Evolutionary conservation across 2,113 vertebrate genomes (phyloP), one percentile per base, ranked within the genome.

Genomic region (Prunella himalayana): DNA sequence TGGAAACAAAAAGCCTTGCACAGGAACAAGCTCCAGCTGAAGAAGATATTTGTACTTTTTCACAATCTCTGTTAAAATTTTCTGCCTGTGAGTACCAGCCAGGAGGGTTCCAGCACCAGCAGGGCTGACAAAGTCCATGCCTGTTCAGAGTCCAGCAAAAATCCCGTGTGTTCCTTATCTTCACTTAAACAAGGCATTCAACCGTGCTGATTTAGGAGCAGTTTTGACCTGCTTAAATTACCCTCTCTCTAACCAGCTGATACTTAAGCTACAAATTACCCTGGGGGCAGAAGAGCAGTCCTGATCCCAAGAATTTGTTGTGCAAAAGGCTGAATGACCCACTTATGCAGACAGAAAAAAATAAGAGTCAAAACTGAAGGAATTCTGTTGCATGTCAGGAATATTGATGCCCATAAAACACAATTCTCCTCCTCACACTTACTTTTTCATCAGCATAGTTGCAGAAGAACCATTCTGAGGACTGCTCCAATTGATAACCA

Each of bases 81-180:
- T 24, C 25, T 88, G 7, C 54, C 22, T 28, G 12, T 24, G 72
- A 15, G 63, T 10, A 5, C 19, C 42, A 25, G 8, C 25, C 68
- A 50, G 51, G 27, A 68, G 47, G 28, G 21, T 12, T 56, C 57
- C 50, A 71, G 59, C 39, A 8, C 22, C 4, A 31, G 2, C 35
- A 71, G n/a, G 9, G n/a, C 41, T 18, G 11, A 18, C 8, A 53
- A 27, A 69, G 33, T 12, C 50, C 3, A 0, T 1, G 14, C 13
- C n/a, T 47, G 6, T 18, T 83, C 53, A 56, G 28, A 27, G 24
- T 72, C 44, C 45, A 73, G 63, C 25, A 78, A 9, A 73, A 45
- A 23, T 10, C 37, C 37, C 10, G 1, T 17, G n/a, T 7, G 10
- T 1, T 77, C 59, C 64, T 72, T 45, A 14, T 13, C 42, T 69